Evolutionary conservation across 2,113 vertebrate genomes (phyloP).

Genomic region (Psephotus haematonotus): DNA sequence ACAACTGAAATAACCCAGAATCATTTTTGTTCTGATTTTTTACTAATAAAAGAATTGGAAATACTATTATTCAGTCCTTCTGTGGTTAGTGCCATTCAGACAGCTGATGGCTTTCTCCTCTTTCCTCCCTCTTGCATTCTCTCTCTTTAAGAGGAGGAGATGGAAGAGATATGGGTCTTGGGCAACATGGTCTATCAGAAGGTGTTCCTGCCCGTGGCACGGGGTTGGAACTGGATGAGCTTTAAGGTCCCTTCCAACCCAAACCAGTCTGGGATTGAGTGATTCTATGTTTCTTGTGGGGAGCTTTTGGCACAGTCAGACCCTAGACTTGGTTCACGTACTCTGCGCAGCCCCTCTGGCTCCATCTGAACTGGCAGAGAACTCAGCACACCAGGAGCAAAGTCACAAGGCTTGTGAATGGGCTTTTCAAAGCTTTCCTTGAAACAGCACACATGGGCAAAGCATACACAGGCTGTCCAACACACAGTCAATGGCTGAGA

Average conservation of each 20-base stretch:
- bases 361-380: not conserved
- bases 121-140: not conserved
- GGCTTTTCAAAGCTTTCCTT: not conserved
- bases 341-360: not conserved
- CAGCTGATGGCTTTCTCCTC: not conserved
- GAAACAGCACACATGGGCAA: not conserved
- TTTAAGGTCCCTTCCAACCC: not conserved
- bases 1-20: not conserved
- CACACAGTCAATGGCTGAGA: not conserved
- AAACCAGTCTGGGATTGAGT: not conserved
- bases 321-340: fast-evolving
- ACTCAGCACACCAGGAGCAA: not conserved
- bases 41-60: not conserved
- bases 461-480: not conserved
- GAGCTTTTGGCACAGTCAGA: not conserved
- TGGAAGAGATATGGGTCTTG: not conserved
- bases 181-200: not conserved
- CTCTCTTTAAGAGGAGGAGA: not conserved
- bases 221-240: not conserved
- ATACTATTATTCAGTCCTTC: not conserved
- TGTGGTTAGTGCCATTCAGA: not conserved
- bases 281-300: not conserved
- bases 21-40: not conserved
- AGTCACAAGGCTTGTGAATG: not conserved
- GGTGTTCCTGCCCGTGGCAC: not conserved